Conservation (phyloP, 2,113 vertebrate species). For the Apeltes quadracus region DNA sequence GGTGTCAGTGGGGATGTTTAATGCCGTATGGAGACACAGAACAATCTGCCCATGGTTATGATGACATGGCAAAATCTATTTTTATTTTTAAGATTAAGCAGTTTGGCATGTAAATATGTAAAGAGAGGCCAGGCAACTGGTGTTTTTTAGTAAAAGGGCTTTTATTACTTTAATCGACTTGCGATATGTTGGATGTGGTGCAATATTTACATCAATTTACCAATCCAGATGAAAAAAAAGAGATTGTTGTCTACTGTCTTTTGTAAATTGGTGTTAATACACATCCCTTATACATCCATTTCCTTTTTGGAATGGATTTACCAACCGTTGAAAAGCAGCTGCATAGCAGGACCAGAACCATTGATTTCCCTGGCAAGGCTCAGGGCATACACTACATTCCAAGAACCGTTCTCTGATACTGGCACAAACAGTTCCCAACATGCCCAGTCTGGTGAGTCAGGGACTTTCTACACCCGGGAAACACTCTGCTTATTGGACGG, state of each 20-base stretch:
- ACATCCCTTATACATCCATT: neutral
- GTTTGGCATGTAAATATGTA: too few species aligned
- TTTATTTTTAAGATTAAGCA: too few species aligned
- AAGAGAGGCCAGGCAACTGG: too few species aligned
- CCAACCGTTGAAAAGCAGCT: neutral
- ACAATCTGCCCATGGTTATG: too few species aligned
- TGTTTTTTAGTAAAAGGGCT: too few species aligned
- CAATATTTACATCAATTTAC: neutral
- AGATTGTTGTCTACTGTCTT: neutral
- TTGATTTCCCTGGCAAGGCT: neutral
- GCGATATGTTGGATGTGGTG: neutral
- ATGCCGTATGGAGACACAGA: too few species aligned
- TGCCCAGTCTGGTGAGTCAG: neutral
- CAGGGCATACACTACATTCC: neutral
- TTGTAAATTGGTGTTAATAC: neutral
- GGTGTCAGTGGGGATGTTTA: too few species aligned
- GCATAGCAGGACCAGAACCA: neutral
- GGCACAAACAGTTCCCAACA: neutral
- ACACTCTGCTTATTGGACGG: constrained; percentile 8
- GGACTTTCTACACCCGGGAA: constrained; percentile 44
- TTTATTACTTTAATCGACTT: too few species aligned
- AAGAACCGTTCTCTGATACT: neutral
- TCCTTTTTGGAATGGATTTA: neutral
- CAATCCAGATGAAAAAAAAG: neutral
- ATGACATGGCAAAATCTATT: too few species aligned